Percentiles rank a stretch among this genome's conserved stretches.
phyloP scores from a whole-genome alignment of 1,140 invertebrate species.

The Cyphomyrmex costatus region DNA sequence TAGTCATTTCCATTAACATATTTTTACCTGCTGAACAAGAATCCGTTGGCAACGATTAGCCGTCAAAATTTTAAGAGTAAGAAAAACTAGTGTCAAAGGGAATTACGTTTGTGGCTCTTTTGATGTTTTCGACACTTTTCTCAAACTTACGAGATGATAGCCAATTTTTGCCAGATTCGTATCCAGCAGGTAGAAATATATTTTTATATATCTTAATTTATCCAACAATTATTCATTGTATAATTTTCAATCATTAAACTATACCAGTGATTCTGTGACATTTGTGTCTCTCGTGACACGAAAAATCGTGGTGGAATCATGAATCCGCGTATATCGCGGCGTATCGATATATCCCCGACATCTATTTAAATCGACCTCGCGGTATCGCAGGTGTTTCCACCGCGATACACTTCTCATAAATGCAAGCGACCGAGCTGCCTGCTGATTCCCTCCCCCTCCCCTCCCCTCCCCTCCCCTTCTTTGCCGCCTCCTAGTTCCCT shows the following conservation, averaged over 20 bases:
- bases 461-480: not conserved
- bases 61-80: too few species aligned
- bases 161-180: too few species aligned
- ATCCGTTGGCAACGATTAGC: too few species aligned
- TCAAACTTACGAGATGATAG: too few species aligned
- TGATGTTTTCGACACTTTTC: too few species aligned
- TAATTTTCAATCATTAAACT: not conserved
- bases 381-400: conserved; percentile 52
- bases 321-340: conserved; percentile 11
- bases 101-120: too few species aligned
- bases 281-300: not conserved
- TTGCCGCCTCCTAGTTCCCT: too few species aligned
- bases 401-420: conserved; percentile 60
- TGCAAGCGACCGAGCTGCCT: conserved; percentile 24
- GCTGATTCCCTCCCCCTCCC: not conserved
- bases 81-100: too few species aligned
- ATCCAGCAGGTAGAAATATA: not conserved
- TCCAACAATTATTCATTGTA: not conserved
- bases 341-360: conserved; percentile 27
- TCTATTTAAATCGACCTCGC: conserved; percentile 52
- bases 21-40: too few species aligned
- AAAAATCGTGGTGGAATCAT: conserved; percentile 18
- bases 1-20: too few species aligned
- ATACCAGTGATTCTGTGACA: not conserved
- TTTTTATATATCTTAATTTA: not conserved